Evolutionary conservation across 2,797 vertebrate species (phyloP).

Genomic region (Poeciliopsis gracilis): DNA sequence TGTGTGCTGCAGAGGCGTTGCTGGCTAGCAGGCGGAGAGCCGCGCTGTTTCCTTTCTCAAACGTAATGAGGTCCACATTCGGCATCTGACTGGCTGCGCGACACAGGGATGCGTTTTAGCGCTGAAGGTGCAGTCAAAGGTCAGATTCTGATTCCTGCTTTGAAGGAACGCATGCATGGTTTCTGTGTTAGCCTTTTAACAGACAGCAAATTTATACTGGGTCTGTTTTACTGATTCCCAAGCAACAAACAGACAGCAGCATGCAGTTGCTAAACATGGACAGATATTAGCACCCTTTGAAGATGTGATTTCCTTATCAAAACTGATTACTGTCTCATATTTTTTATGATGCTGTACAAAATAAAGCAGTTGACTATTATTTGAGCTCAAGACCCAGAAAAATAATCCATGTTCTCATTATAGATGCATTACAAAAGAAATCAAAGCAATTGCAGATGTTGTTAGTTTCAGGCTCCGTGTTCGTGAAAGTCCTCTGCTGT

Average conservation of each 20-base stretch:
- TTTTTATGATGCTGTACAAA: too few relatives aligned
- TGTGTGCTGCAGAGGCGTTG: conserved; percentile 9
- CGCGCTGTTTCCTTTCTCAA: conserved; percentile 2
- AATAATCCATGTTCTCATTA: neutral
- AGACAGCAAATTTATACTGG: neutral
- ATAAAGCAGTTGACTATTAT: neutral
- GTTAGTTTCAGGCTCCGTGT: conserved; percentile 22
- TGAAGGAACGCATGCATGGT: neutral
- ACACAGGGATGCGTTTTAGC: neutral
- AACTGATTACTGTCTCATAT: too few relatives aligned
- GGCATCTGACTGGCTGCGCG: neutral
- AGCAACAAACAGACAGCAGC: neutral
- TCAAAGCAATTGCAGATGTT: neutral
- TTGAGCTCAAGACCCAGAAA: neutral
- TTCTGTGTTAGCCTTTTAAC: neutral
- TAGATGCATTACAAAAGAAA: neutral
- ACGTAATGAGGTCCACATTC: conserved; percentile 4
- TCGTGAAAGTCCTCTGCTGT: neutral
- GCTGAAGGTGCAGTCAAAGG: neutral
- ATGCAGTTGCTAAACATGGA: neutral
- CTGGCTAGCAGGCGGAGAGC: conserved; percentile 5
- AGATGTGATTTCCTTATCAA: neutral
- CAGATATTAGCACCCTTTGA: neutral
- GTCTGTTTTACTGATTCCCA: neutral
- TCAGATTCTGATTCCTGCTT: neutral